phyloP scores from a whole-genome alignment of 1,140 invertebrate genomes.

The Drosophila neocordata region DNA sequence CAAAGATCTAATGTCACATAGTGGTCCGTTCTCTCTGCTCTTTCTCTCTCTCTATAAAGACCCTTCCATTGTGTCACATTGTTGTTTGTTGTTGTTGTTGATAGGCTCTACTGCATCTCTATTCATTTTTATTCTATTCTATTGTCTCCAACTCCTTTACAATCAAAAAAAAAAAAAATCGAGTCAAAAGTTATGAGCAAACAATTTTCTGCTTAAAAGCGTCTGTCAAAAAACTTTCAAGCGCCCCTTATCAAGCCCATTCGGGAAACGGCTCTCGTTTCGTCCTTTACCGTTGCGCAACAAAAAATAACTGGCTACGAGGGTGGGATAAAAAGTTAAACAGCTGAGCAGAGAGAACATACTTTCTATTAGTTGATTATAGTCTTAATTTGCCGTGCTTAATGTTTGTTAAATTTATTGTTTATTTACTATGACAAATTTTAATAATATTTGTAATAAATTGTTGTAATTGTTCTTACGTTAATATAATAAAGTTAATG shows the following conservation, averaged over 20 bases:
- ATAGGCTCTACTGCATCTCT: conserved; percentile 36
- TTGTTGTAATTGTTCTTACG: no score
- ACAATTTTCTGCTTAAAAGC: conserved; percentile 80
- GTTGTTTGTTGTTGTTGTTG: conserved; percentile 39
- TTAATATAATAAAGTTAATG: no score
- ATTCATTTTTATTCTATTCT: no score
- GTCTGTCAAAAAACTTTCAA: conserved; percentile 74
- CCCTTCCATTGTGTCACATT: conserved; percentile 25
- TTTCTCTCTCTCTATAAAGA: background rate
- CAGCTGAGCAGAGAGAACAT: no score
- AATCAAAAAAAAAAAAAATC: background rate
- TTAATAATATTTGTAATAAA: no score
- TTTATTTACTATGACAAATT: no score
- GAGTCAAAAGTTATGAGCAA: conserved; percentile 74
- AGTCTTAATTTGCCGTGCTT: no score
- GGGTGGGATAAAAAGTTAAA: background rate
- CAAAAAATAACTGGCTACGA: background rate
- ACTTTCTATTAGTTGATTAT: no score
- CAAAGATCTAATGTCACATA: conserved; percentile 22
- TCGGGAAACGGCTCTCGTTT: conserved; percentile 36
- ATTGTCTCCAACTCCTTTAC: background rate
- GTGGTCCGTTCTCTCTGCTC: background rate
- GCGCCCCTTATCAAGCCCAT: conserved; percentile 61
- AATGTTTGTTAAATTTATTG: no score
- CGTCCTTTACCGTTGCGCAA: conserved; percentile 1